Evolutionary conservation across 2,113 vertebrate species (phyloP), one percentile per base, ranked within the genome.

Genomic region (Scartelaos histophorus): DNA sequence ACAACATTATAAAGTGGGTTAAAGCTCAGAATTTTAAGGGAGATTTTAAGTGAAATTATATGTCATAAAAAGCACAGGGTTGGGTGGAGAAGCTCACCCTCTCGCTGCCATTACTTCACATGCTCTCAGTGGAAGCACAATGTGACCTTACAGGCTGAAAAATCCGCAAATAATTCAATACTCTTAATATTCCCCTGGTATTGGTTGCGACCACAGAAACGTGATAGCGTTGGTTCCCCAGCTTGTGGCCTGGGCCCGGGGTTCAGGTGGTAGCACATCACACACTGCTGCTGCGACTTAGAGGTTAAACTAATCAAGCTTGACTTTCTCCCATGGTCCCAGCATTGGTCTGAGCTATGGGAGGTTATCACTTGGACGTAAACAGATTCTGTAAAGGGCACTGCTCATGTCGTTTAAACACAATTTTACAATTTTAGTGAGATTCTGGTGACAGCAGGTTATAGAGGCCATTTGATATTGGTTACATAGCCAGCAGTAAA

Each of bases 181-280:
- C 86, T 88, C 79, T 15, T 46, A 90, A 90, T 87, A 92, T 88
- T 80, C 77, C 87, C 69, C 65, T 67, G 79, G 87, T 88, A 88
- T 89, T 91, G 81, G 86, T 89, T 84, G 82, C 78, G 75, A 78
- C 83, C 73, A 80, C 70, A 73, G 93, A 91, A 91, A 93, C 78
- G 47, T 22, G 91, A 93, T 92, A 92, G 74, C 45, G 73, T 91
- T 93, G 85, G 91, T 92, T 90, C 82, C 67, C 11, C 73, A 25
- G 72, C 82, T 78, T 54, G 79, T 82, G 84, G 73, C 71, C 79
- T 85, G 87, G 84, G 89, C 90, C 82, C 79, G 74, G 73, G 29
- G 91, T 91, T 90, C 91, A 90, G 87, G 78, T 87, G 82, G 88
- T 84, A 89, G 88, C 86, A 88, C 88, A 90, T 90, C 89, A 90